Conservation (phyloP, 2,888 invertebrate species). For the Hirtodrosophila cameraria region DNA sequence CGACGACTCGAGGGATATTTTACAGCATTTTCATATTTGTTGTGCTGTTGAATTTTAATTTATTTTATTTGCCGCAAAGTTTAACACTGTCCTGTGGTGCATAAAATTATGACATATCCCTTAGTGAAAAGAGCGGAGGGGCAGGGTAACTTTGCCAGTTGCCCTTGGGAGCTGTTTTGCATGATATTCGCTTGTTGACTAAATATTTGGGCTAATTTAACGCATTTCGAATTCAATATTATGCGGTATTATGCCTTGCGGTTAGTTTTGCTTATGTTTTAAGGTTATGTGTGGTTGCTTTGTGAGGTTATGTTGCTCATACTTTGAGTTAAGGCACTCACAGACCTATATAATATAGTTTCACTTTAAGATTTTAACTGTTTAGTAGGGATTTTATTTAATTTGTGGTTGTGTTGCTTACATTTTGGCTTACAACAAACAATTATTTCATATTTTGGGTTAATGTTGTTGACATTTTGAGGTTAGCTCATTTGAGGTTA, state of each 20-base stretch:
- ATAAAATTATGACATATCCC: conserved; percentile 34
- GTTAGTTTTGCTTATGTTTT: conserved; percentile 26
- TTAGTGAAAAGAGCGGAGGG: too few relatives aligned
- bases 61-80: conserved; percentile 45
- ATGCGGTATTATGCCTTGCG: conserved; percentile 45
- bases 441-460: neutral
- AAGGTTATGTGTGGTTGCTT: conserved; percentile 9
- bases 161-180: conserved; percentile 1
- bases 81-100: conserved; percentile 35
- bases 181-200: conserved; percentile 14
- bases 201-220: conserved; percentile 60
- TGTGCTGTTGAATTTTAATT: conserved; percentile 47
- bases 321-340: neutral
- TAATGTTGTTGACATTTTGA: conserved; percentile 6
- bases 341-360: neutral
- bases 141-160: neutral
- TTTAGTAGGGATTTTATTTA: neutral
- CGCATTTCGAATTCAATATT: conserved; percentile 64
- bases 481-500: conserved; percentile 11
- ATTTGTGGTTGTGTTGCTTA: neutral
- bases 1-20: conserved; percentile 42
- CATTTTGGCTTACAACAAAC: neutral
- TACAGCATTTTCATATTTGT: conserved; percentile 45
- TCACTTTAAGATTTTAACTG: neutral
- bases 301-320: conserved; percentile 17